Conservation (phyloP, 2,113 vertebrate genomes). For the Forbesichthys papilliferus region DNA sequence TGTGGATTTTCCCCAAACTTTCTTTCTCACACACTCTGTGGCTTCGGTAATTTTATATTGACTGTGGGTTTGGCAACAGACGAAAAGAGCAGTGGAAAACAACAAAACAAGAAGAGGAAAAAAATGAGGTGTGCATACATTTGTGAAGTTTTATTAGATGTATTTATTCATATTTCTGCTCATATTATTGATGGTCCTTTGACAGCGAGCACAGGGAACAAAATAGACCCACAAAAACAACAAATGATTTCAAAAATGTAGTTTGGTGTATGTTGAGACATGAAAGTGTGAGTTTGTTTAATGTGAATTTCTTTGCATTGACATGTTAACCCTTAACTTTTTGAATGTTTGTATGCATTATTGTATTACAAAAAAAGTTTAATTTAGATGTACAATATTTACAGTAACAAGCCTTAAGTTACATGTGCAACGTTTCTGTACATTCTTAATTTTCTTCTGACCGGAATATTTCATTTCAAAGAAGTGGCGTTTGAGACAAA, state of each 20-base stretch:
- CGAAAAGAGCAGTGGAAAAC: conserved; percentile 67
- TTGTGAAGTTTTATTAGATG: conserved; percentile 70
- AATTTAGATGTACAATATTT: conserved; percentile 21
- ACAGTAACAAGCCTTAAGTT: conserved; percentile 3
- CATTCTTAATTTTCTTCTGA: no score
- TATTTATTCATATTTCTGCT: conserved; percentile 77
- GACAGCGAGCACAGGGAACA: conserved; percentile 20
- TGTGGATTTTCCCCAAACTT: conserved; percentile 65
- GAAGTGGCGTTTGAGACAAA: neutral
- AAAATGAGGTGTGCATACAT: conserved; percentile 39
- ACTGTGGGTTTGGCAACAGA: conserved; percentile 82
- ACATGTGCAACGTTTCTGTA: neutral
- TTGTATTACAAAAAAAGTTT: no score
- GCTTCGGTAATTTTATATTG: conserved; percentile 82
- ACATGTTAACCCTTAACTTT: conserved; percentile 17
- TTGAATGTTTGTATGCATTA: conserved; percentile 19
- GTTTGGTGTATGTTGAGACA: no score
- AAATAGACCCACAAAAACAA: neutral
- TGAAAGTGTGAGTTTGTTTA: no score
- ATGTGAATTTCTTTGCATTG: neutral
- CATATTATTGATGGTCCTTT: conserved; percentile 60
- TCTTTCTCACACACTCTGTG: conserved; percentile 40
- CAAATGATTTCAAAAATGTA: no score
- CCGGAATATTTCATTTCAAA: conserved; percentile 1
- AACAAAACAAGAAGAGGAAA: conserved; percentile 46